A percentile compares a stretch with the other conserved stretches of the same genome.
These are phyloP conservation scores for Contarinia nasturtii DNA, from an alignment of 1,140 invertebrate species.

Conservation along the genomic window DNA sequence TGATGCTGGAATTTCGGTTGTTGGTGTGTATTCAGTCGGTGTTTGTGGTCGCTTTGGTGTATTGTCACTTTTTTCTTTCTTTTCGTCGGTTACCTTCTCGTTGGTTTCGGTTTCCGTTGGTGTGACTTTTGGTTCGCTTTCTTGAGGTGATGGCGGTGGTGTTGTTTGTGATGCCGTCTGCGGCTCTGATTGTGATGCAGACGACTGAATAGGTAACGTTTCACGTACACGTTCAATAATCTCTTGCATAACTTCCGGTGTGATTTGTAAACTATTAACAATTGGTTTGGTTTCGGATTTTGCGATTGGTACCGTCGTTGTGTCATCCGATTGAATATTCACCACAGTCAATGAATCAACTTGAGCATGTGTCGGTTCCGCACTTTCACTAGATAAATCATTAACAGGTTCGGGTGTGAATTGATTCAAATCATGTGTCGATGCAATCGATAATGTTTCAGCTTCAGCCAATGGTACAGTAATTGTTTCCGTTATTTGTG, in stretches of 20 bases:
- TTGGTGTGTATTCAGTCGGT: slow-evolving; percentile 33
- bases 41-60: slow-evolving; percentile 32
- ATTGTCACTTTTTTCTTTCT: neutral
- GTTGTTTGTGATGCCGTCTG: slow-evolving; percentile 5
- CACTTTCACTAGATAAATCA: neutral
- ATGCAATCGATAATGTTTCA: neutral
- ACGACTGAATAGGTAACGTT: slow-evolving; percentile 10
- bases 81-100: slow-evolving; percentile 1
- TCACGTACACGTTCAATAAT: slow-evolving; percentile 27
- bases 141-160: slow-evolving; percentile 6
- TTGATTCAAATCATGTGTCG: too few species aligned
- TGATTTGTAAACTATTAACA: slow-evolving; percentile 41
- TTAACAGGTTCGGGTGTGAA: slow-evolving; percentile 1
- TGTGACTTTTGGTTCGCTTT: neutral
- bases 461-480: slow-evolving; percentile 5
- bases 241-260: slow-evolving; percentile 38
- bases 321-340: neutral
- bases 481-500: neutral
- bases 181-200: slow-evolving; percentile 14
- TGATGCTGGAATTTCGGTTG: slow-evolving; percentile 20
- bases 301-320: neutral
- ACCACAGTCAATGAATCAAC: too few species aligned
- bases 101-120: slow-evolving; percentile 15
- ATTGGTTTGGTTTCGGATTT: slow-evolving; percentile 17
- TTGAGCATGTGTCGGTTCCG: too few species aligned